Conservation (phyloP, 1,140 invertebrate genomes). For the Aphelinus atriplicis region DNA sequence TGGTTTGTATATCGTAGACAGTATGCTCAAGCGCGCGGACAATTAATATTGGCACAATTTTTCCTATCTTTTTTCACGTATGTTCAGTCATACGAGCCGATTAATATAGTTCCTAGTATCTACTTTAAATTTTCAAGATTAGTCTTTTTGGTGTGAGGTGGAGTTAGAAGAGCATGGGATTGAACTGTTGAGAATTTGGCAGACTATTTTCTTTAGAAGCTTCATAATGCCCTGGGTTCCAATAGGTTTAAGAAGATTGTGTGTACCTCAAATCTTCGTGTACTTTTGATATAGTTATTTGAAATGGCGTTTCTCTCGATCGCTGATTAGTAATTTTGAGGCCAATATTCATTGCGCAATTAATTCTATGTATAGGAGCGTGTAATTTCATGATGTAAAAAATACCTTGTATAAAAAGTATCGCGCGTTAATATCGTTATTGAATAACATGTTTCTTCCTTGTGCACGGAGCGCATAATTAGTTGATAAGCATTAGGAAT, state of each 20-base stretch:
- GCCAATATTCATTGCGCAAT: constrained; percentile 10
- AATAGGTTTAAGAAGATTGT: constrained; percentile 4
- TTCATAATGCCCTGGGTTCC: constrained; percentile 1
- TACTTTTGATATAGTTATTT: neutral
- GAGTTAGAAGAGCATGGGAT: constrained; percentile 3
- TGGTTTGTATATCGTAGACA: neutral
- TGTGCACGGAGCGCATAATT: constrained; percentile 3
- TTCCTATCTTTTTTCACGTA: constrained; percentile 18
- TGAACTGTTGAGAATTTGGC: constrained; percentile 6
- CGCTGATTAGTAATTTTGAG: constrained; percentile 2
- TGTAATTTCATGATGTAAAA: constrained; percentile 8
- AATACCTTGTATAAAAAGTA: constrained; percentile 26
- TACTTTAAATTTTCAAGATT: constrained; percentile 29
- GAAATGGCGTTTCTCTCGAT: neutral
- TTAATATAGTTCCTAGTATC: constrained; percentile 37
- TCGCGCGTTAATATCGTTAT: neutral
- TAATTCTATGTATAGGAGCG: neutral
- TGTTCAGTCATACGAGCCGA: neutral
- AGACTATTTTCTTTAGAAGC: neutral
- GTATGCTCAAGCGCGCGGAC: neutral
- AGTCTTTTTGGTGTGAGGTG: too few species aligned
- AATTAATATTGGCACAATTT: constrained; percentile 34
- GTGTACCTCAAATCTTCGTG: neutral
- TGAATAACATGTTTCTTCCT: constrained; percentile 25
- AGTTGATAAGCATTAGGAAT: constrained; percentile 2